Evolutionary conservation across 2,113 vertebrate species (phyloP).

Genomic region (Peucedramus taeniatus): DNA sequence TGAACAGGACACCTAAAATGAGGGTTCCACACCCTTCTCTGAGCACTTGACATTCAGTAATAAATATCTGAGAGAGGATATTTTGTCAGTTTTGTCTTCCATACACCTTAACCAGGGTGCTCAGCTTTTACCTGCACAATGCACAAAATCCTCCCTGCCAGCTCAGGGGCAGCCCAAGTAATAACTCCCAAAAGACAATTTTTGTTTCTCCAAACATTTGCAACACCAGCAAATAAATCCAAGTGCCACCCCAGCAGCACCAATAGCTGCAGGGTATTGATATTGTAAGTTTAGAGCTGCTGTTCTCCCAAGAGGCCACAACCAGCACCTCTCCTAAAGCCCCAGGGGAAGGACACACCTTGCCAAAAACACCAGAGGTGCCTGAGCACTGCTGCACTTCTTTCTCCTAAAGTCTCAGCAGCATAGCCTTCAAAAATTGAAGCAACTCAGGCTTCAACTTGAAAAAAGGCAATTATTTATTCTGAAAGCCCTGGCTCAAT

Average conservation of each 20-base stretch:
- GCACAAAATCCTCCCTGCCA: neutral
- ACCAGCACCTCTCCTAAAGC: neutral
- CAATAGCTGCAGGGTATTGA: neutral
- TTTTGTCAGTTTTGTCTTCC: neutral
- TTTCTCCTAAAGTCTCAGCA: neutral
- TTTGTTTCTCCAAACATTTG: neutral
- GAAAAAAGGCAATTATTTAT: neutral
- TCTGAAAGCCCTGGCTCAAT: neutral
- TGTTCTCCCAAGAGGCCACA: neutral
- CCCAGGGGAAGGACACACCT: neutral
- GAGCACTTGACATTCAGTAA: neutral
- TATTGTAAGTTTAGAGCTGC: neutral
- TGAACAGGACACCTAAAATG: neutral
- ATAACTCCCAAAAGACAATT: neutral
- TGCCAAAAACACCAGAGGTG: neutral
- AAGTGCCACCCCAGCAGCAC: accelerated
- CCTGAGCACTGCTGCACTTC: neutral
- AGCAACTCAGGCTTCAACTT: neutral
- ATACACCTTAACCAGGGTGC: too few species aligned
- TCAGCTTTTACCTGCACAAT: neutral
- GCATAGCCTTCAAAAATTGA: neutral
- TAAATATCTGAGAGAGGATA: neutral
- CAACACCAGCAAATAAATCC: neutral
- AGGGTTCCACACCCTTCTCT: neutral
- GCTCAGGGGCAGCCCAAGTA: neutral